phyloP scores from a whole-genome alignment of 30 jellyfish, hydroid and myxozoan genomes.

The Aurelia sp. region DNA sequence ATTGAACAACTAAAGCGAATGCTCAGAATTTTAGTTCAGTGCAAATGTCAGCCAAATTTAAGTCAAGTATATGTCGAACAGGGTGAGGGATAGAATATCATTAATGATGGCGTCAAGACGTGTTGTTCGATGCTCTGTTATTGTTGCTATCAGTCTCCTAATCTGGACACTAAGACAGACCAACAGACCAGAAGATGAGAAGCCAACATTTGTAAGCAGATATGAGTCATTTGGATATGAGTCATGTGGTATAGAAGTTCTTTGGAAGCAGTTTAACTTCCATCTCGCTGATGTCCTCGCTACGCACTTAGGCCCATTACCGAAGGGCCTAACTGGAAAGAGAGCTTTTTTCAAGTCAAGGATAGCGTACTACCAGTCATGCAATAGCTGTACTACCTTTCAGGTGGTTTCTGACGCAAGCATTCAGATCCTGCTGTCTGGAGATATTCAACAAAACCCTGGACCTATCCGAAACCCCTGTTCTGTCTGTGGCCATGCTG shows the following conservation, averaged over 20 bases:
- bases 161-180: conserved; percentile 16
- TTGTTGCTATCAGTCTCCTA: conserved; percentile 16
- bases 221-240: neutral
- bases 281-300: conserved; percentile 16
- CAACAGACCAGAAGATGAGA: conserved; percentile 21
- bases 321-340: conserved; percentile 40
- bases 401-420: conserved; percentile 29
- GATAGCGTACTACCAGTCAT: conserved; percentile 34
- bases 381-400: conserved; percentile 26
- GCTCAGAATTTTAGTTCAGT: no score
- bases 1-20: no score
- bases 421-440: conserved; percentile 52
- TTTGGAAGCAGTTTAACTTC: neutral
- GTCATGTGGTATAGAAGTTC: conserved; percentile 1
- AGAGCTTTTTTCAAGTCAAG: conserved; percentile 16
- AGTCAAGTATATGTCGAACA: no score
- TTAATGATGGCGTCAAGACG: conserved; percentile 37
- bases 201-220: conserved; percentile 9
- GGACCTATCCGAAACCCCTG: conserved; percentile 51
- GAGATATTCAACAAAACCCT: conserved; percentile 40
- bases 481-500: conserved; percentile 50
- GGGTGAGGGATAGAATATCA: no score
- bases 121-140: conserved; percentile 24
- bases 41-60: no score
- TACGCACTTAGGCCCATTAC: conserved; percentile 26